Evolutionary conservation across 2,888 invertebrate species (phyloP).

Genomic region (Parnassius apollo): DNA sequence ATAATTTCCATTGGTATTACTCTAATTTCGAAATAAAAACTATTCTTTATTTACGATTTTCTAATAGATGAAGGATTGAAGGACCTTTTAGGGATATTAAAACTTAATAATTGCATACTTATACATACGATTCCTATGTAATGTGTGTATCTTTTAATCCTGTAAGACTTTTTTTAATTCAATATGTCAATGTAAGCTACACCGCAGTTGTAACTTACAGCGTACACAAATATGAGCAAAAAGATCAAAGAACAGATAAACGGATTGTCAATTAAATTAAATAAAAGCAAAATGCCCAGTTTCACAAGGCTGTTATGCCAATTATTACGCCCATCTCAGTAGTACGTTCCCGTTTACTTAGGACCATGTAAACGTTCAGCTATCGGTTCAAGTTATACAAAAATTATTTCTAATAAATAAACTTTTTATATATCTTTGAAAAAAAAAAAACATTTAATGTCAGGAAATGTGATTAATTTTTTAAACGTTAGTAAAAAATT

Average conservation of each 20-base stretch:
- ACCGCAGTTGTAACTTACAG: background rate
- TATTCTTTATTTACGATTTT: too few relatives aligned
- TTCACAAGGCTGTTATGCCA: slow-evolving; percentile 35
- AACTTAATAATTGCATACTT: too few relatives aligned
- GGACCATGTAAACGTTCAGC: slow-evolving; percentile 29
- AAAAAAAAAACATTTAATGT: too few relatives aligned
- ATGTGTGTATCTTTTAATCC: too few relatives aligned
- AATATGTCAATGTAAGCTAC: background rate
- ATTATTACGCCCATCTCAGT: slow-evolving; percentile 39
- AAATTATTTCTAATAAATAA: background rate
- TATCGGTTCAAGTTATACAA: slow-evolving; percentile 29
- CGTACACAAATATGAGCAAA: background rate
- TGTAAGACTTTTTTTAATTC: background rate
- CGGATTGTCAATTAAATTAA: slow-evolving; percentile 11
- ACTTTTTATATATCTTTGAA: too few relatives aligned
- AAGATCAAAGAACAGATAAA: background rate
- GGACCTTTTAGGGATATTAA: too few relatives aligned
- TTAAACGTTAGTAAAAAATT: too few relatives aligned
- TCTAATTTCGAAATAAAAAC: too few relatives aligned
- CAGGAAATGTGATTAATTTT: too few relatives aligned
- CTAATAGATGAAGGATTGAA: too few relatives aligned
- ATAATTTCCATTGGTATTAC: too few relatives aligned
- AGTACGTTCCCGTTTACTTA: slow-evolving; percentile 32
- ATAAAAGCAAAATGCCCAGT: slow-evolving; percentile 27
- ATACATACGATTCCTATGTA: too few relatives aligned